Base-by-base conservation (phyloP, 2,888 invertebrate genomes). In the Erynnis tages region DNA sequence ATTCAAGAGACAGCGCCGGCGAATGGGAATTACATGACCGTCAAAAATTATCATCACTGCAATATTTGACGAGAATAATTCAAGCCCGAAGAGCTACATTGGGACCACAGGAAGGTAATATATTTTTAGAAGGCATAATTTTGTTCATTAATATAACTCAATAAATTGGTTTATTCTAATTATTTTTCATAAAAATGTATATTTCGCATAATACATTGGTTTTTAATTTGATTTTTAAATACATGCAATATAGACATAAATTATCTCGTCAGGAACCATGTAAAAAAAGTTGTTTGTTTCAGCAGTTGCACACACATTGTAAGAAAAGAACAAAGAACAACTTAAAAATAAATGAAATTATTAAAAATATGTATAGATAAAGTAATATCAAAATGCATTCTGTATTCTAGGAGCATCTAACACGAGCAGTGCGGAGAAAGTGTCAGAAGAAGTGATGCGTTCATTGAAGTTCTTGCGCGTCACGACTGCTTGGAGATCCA, bases 1-100 rank as follows among this genome's bases (percentile, higher is more conserved):
- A 96, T 72, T 96, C 97, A 4, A 92, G 93, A 71, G 97, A 97
- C 82, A 94, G 94, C 16, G 96, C 95, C 0, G 96, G 96, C 1
- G 96, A 96, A 64, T 95, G 96, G 85, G 96, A 96, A 73, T 78
- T 94, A 23, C 90, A 92, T 46, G 94, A 97, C 46, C 96, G 97
- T 61, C 96, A 96, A 69, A 96, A 97, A 74, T 79, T 98, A 35
- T 95, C 95, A 50, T 97, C 97, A 63, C 84, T 98, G 52, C 90
- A 93, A 60, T 97, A 95, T 79, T 92, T 97, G 21, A 91, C 93
- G 52, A 93, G 94, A 70, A 91, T 95, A 16, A 92, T 97, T 55
- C 95, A 96, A 66, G 91, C 91, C 4, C 76, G 82, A 46, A 73
- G 83, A 57, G 88, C 88, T 1, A 86, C 85, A 0, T 61, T 90